phyloP scores from a whole-genome alignment of 1,140 invertebrate genomes.

The Nephila pilipes region DNA sequence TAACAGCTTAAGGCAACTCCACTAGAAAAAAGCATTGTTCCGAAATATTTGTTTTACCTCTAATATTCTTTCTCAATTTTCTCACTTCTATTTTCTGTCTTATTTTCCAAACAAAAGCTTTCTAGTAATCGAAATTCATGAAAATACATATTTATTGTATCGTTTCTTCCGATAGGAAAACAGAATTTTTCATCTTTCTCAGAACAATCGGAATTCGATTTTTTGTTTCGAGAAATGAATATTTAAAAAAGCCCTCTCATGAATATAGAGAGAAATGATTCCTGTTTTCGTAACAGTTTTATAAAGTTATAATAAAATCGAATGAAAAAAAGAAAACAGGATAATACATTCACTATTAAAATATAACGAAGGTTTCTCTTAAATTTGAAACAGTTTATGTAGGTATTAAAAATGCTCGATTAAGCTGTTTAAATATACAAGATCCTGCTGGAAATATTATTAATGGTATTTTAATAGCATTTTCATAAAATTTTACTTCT shows the following conservation, averaged over 20 bases:
- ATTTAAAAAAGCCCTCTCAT: conserved; percentile 8
- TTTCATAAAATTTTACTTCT: too few relatives aligned
- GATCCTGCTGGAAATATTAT: too few relatives aligned
- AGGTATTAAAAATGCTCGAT: too few relatives aligned
- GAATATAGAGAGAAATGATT: conserved; percentile 49
- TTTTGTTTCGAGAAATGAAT: conserved; percentile 7
- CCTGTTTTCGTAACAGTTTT: neutral
- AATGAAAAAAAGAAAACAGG: neutral
- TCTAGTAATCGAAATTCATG: neutral
- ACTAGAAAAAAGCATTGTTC: too few relatives aligned
- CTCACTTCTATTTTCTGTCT: neutral
- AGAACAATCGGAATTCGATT: conserved; percentile 19
- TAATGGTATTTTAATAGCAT: too few relatives aligned
- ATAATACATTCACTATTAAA: neutral
- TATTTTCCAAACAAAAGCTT: neutral
- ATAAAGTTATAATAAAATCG: conserved; percentile 1
- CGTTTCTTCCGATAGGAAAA: neutral
- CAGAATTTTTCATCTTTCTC: neutral
- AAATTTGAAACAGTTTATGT: neutral
- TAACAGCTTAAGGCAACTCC: too few relatives aligned
- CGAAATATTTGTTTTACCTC: too few relatives aligned
- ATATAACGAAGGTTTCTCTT: neutral
- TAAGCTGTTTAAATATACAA: too few relatives aligned
- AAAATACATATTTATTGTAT: neutral
- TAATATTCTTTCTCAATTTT: too few relatives aligned